Evolutionary conservation across 30 jellyfish, hydroid and myxozoan species (phyloP), one percentile per base, ranked within the genome.

Genomic region (Cassiopea andromeda): DNA sequence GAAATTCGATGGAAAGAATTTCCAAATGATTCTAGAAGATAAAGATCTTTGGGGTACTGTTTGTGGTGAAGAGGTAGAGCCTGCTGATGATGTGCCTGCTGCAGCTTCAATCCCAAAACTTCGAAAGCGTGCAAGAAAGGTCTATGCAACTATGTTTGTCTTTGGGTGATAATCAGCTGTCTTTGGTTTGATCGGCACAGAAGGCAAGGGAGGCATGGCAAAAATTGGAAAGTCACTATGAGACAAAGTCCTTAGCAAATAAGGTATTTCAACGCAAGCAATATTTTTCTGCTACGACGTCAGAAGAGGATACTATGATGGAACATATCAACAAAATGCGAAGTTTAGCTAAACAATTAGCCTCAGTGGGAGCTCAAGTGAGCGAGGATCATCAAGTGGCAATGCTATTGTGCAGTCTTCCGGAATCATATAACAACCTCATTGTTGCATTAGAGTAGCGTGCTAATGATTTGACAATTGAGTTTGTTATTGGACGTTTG

Each of bases 171-270:
- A 69, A 67, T 72, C 90, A 84, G 82, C 49, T 69, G 57, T 72
- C 60, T 10, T 49, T 85, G 27, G 93, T 85, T 48, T 78, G 61
- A 10, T 71, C 82, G 16, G 80, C 88, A 46, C n/a, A 17, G 73
- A 48, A 57, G 72, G 93, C 87, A 50, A 85, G 67, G 79, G 88
- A 85, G 15, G 88, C 80, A 54, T 85, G 93, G 93, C 50, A 45
- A 77, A 85, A 85, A 73, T 73, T 70, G 60, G 88, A 72, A 58
- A 48, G 91, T 6, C 88, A 72, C 80, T 71, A 72, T 19, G 79
- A 85, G 50, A 17, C n/a, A 58, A 73, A 85, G 46, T 73, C 79
- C 46, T 18, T 73, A 46, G 93, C 89, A 38, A 73, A 85, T 54
- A 85, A 45, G 72, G 13, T 54, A 74, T 85, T 71, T 57, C 60